Percentiles rank a stretch among this genome's conserved stretches.
These are phyloP conservation scores for Teleogryllus occipitalis DNA, from an alignment of 1,140 invertebrate species.

Conservation along the genomic window DNA sequence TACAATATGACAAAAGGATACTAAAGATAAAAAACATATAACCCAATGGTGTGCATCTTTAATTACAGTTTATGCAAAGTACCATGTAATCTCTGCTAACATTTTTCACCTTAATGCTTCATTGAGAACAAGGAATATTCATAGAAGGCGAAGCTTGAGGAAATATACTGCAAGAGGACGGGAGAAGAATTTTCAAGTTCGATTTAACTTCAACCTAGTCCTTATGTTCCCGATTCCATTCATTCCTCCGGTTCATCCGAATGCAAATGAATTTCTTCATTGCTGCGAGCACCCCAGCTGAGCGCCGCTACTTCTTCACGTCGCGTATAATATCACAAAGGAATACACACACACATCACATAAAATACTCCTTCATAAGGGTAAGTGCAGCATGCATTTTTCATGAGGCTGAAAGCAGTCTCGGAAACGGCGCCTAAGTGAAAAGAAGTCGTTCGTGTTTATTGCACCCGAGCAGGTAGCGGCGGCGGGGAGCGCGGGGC, in stretches of 20 bases:
- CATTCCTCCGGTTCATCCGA: neutral
- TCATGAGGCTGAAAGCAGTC: neutral
- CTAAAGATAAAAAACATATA: neutral
- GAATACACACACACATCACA: constrained; percentile 3
- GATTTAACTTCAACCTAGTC: neutral
- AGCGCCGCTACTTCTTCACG: neutral
- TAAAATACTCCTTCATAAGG: neutral
- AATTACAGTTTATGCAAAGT: neutral
- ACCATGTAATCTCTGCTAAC: no score
- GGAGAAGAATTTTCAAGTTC: neutral
- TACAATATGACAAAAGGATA: neutral
- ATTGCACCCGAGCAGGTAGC: neutral
- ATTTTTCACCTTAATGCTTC: no score
- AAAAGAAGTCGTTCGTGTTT: constrained; percentile 1
- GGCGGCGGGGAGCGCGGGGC: no score
- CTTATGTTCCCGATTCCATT: neutral
- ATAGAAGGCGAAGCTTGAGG: neutral
- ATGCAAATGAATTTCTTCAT: neutral
- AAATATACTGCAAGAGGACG: neutral
- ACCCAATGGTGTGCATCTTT: neutral
- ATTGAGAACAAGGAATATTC: neutral
- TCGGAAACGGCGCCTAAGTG: neutral
- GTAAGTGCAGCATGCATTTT: constrained; percentile 1
- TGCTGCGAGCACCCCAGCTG: neutral
- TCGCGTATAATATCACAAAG: neutral